A percentile compares a stretch with the other conserved stretches of the same genome.
Evolutionary conservation across 2,113 vertebrate species (phyloP).

Genomic region (Antechinus stuartii): DNA sequence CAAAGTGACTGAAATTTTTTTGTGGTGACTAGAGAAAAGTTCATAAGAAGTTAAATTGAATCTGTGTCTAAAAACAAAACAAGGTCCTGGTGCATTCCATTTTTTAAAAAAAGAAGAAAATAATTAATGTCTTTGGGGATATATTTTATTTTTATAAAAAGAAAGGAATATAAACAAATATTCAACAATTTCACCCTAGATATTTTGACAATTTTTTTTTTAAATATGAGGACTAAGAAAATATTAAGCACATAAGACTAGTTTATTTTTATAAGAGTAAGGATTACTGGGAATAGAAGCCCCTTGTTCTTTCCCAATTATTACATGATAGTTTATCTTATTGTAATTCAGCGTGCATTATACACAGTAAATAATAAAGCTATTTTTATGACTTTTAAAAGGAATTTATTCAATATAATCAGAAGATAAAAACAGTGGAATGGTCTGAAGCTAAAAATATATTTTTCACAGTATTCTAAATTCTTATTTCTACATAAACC

Average conservation of each 20-base stretch:
- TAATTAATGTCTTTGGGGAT: not conserved
- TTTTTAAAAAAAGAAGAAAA: not conserved
- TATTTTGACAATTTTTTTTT: not conserved
- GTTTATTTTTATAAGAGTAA: slow-evolving; percentile 33
- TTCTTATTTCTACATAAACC: not conserved
- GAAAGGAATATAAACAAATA: not conserved
- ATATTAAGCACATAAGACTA: not conserved
- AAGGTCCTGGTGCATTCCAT: not conserved
- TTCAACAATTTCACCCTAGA: not conserved
- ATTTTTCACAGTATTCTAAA: not conserved
- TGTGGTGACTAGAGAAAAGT: not conserved
- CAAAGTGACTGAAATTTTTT: not conserved
- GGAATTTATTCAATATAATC: slow-evolving; percentile 45
- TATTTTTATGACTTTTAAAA: not conserved
- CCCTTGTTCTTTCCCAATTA: slow-evolving; percentile 34
- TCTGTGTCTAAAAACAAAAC: not conserved
- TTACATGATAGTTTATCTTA: slow-evolving; percentile 11
- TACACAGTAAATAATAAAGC: slow-evolving; percentile 29
- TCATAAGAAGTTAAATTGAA: not conserved
- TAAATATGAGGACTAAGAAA: slow-evolving; percentile 3
- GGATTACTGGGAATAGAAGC: slow-evolving; percentile 43
- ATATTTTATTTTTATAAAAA: slow-evolving; percentile 8
- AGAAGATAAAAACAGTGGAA: not conserved
- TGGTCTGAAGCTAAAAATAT: not conserved
- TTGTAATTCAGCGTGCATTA: slow-evolving; percentile 12